Base-by-base conservation (phyloP, 2,888 invertebrate species). In the Dichetophora obliterata region DNA sequence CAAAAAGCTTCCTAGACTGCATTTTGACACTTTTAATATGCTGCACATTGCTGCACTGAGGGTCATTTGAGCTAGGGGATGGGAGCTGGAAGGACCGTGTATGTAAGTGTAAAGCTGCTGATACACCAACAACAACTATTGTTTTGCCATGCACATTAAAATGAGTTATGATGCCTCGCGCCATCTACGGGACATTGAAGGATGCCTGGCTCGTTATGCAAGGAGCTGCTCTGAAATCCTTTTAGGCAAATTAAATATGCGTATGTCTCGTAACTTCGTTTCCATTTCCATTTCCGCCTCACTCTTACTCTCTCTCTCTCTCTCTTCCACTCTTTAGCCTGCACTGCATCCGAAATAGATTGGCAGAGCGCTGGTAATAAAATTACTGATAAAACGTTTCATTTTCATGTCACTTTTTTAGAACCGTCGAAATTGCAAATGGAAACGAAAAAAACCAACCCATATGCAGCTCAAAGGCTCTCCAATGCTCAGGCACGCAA, bases 211-310 rank as follows among this genome's bases (percentile, higher is more conserved):
- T 37, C 57, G 54, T 11, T 34, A 19, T 31, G 31, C 11, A n/a
- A 31, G 37, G 11, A 43, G 54, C 19, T 27, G 54, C 19, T 27
- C 4, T 14, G 61, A 1, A 72, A 61, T 48, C 54, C 74, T 74
- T 74, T 65, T 66, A 74, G 24, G 65, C 74, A 74, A 74, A 65
- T 74, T 52, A 66, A 54, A 37, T 74, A 34, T 24, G 54, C 65
- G 52, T 34, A 19, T 71, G 43, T 37, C 54, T 70, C 52, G 19
- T 70, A 57, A 22, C 24, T 57, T 24, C 63, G 19, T 59, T 22
- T 34, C 73, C 16, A 14, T 43, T 43, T 43, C 43, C 43, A 14
- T 43, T 43, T 43, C 43, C 43, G 3, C 14, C 43, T 43, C 43
- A 11, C 37, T 37, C 37, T n/a, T n/a, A n/a, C n/a, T 5, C 37